Evolutionary conservation across 2,113 vertebrate species (phyloP), one percentile per base, ranked within the genome.

Genomic region (Spea multiplicata): DNA sequence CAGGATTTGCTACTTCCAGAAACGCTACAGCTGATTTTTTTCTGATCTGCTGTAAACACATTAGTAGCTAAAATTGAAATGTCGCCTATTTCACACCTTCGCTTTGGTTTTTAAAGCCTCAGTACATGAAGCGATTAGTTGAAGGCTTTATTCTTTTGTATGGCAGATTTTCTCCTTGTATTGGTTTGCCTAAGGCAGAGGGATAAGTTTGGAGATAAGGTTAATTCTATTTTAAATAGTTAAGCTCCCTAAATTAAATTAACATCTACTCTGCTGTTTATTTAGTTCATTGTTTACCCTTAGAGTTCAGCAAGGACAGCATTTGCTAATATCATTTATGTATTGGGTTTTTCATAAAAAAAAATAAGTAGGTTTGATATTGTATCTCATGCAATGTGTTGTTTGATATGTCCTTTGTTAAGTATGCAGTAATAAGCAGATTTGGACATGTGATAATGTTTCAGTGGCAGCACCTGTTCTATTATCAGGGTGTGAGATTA

Each of bases 121-220:
- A 53, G 13, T 66, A 6, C 48, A 57, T 5, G 16, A 66, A 57
- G 64, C 67, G 71, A 73, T 73, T 57, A 73, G 70, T 8, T 66
- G 65, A 80, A 57, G 44, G 48, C 71, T 80, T 67, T 70, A 65
- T 48, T 52, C 71, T 73, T 73, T 80, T 80, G 70, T 80, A 57
- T 57, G 66, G 70, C 46, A 49, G 70, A 79, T 73, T 73, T 67
- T 53, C 77, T 44, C 53, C 57, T 73, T 67, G 44, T 67, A 47
- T 57, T 44, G 45, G 64, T 67, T 73, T 67, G 64, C 77, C 67
- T 17, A 67, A 80, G 77, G 70, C 62, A 73, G 8, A 73, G 52
- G 14, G 62, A 80, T 44, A 59, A 52, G n/a, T 52, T 48, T 66
- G 8, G 48, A 72, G 77, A 73, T 80, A 80, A 80, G 52, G 17